phyloP scores from a whole-genome alignment of 1,140 invertebrate species.

The Apis mellifera region DNA sequence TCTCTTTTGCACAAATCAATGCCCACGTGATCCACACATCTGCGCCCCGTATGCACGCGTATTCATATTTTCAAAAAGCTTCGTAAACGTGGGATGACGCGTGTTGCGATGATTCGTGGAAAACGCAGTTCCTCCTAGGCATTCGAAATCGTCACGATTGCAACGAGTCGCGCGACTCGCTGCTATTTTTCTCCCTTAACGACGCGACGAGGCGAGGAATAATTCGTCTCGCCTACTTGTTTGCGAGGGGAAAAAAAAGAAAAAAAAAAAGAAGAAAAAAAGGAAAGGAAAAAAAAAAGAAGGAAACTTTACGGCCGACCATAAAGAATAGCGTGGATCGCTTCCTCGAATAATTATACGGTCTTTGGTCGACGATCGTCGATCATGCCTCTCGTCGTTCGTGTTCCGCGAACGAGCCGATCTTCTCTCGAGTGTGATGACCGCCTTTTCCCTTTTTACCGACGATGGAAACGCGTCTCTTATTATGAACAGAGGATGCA shows the following conservation, averaged over 20 bases:
- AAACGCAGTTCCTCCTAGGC: not conserved
- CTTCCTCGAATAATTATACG: not conserved
- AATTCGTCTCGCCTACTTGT: slow-evolving; percentile 23
- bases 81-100: not conserved
- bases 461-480: not conserved
- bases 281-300: not conserved
- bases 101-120: not conserved
- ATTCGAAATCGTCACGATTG: not conserved
- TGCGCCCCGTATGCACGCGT: not conserved
- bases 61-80: not conserved
- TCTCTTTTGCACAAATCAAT: not conserved
- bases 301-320: not conserved
- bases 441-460: not conserved
- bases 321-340: not conserved
- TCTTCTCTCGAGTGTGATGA: not conserved
- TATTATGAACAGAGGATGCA: not conserved
- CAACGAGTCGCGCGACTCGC: not conserved
- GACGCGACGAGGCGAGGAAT: not conserved
- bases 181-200: slow-evolving; percentile 16
- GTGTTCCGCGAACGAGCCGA: not conserved
- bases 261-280: no score
- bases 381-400: not conserved
- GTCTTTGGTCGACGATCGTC: not conserved
- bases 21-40: not conserved
- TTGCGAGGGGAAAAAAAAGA: not conserved